Evolutionary conservation across 2,113 vertebrate genomes (phyloP).

Genomic region (Apus apus): DNA sequence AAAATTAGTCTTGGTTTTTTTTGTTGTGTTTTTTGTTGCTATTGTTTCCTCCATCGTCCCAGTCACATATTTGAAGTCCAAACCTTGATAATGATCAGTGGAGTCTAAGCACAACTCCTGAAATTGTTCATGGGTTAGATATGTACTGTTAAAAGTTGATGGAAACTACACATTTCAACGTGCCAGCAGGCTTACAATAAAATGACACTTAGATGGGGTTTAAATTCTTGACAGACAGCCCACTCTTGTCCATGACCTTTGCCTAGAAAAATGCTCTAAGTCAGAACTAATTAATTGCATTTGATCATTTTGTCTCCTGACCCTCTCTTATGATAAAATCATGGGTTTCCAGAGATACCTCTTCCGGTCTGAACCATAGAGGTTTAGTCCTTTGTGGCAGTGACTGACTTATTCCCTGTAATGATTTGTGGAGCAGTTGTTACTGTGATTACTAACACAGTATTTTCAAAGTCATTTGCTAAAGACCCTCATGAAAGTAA

Average conservation of each 20-base stretch:
- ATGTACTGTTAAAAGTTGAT: neutral
- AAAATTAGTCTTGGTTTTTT: neutral
- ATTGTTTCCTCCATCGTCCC: rapidly evolving
- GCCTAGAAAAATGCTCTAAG: neutral
- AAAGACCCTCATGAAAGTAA: neutral
- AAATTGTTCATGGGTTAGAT: neutral
- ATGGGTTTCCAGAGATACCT: neutral
- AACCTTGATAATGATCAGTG: neutral
- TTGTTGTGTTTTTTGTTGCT: neutral
- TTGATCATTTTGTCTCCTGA: neutral
- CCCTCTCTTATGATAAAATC: neutral
- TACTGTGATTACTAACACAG: neutral
- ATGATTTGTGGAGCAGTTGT: neutral
- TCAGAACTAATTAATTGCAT: neutral
- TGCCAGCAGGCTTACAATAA: neutral
- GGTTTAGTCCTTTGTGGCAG: neutral
- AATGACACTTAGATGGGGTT: neutral
- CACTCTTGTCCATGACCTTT: neutral
- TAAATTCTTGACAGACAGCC: neutral
- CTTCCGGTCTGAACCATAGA: neutral
- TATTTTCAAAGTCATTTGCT: neutral
- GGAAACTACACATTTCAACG: neutral
- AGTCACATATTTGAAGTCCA: neutral
- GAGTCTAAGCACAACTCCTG: neutral
- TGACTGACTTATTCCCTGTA: neutral